Evolutionary conservation across 2,888 invertebrate species (phyloP).

Genomic region (Arrhopalites spinosus): DNA sequence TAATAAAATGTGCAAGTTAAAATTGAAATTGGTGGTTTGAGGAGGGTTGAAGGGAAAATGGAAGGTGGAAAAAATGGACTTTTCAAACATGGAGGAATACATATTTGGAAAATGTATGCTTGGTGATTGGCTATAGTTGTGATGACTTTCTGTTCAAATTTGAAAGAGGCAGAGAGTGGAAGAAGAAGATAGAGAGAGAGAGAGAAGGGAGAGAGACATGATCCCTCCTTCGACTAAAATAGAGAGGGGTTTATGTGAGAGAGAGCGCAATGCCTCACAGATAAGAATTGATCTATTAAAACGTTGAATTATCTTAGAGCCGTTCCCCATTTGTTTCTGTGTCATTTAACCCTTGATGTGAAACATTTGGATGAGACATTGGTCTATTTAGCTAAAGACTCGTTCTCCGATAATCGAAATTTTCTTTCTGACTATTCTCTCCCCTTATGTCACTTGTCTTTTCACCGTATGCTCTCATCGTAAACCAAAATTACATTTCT

Average conservation of each 20-base stretch:
- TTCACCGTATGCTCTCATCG: slow-evolving; percentile 27
- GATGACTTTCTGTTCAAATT: slow-evolving; percentile 2
- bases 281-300: slow-evolving; percentile 47
- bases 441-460: slow-evolving; percentile 22
- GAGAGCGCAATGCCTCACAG: slow-evolving; percentile 36
- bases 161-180: slow-evolving; percentile 22
- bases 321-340: slow-evolving; percentile 46
- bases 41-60: neutral
- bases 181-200: slow-evolving; percentile 14
- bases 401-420: slow-evolving; percentile 43
- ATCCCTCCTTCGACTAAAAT: slow-evolving; percentile 30
- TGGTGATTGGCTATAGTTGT: neutral
- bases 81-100: neutral
- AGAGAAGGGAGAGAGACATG: slow-evolving; percentile 19
- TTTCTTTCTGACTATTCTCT: slow-evolving; percentile 34
- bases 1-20: no score
- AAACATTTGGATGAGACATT: slow-evolving; percentile 46
- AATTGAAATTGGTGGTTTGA: no score
- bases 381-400: slow-evolving; percentile 41
- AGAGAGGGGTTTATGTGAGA: slow-evolving; percentile 28
- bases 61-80: neutral
- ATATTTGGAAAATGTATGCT: neutral
- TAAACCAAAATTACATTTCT: slow-evolving; percentile 33
- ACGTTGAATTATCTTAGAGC: slow-evolving; percentile 41
- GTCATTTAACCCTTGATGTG: slow-evolving; percentile 47